A percentile compares a stretch with the other conserved stretches of the same genome.
phyloP scores from a whole-genome alignment of 2,888 invertebrate genomes.

The Calameuta idolon region DNA sequence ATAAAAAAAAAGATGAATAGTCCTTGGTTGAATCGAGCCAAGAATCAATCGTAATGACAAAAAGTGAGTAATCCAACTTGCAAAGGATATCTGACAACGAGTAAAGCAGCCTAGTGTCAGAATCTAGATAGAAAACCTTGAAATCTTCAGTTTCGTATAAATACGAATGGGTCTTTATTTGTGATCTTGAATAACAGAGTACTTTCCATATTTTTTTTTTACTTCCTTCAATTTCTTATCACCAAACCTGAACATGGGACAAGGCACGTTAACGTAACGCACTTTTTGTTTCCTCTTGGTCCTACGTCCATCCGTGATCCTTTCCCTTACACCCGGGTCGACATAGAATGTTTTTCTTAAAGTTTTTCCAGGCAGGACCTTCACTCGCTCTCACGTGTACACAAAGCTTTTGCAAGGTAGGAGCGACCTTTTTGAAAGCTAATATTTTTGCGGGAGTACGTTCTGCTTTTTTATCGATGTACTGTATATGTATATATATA shows the following conservation, averaged over 20 bases:
- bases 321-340: neutral
- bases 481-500: neutral
- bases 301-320: neutral
- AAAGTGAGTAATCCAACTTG: neutral
- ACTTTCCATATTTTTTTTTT: neutral
- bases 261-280: neutral
- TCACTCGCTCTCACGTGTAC: neutral
- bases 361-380: neutral
- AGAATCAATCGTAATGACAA: neutral
- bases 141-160: no score
- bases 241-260: neutral
- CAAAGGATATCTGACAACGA: neutral
- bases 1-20: neutral
- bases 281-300: neutral
- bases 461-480: neutral
- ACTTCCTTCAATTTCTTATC: neutral
- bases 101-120: neutral
- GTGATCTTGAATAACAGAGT: neutral
- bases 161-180: neutral
- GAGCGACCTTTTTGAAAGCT: neutral
- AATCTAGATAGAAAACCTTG: neutral
- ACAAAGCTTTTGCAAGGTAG: neutral
- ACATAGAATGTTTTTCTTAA: neutral
- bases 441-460: neutral
- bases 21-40: neutral